phyloP scores from a whole-genome alignment of 2,113 vertebrate species.

The Corythornis cristatus region DNA sequence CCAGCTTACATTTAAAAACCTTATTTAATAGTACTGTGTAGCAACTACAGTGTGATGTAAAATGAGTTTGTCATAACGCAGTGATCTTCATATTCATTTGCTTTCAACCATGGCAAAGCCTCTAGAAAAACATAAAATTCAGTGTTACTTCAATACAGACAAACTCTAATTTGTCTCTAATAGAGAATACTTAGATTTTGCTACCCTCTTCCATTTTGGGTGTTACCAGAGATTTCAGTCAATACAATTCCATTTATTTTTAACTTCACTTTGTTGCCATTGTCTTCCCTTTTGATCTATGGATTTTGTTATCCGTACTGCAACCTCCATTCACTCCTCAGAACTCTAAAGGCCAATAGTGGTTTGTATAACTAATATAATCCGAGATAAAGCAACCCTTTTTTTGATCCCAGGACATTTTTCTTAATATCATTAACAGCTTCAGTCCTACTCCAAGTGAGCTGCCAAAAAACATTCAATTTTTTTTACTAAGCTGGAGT shows the following conservation, averaged over 20 bases:
- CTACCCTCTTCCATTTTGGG: neutral
- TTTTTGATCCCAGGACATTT: constrained; percentile 27
- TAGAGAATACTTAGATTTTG: neutral
- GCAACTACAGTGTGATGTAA: neutral
- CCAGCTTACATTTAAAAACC: neutral
- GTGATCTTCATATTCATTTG: neutral
- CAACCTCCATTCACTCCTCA: neutral
- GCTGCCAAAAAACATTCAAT: neutral
- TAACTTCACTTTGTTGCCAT: neutral
- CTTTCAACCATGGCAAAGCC: neutral
- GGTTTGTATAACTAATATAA: neutral
- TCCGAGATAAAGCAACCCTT: constrained; percentile 16
- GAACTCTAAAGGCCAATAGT: neutral
- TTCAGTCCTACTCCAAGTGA: neutral
- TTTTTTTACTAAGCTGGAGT: neutral
- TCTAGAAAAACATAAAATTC: neutral
- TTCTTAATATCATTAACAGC: constrained; percentile 40
- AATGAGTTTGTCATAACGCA: neutral
- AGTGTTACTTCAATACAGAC: neutral
- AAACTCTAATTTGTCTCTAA: neutral
- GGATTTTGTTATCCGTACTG: neutral
- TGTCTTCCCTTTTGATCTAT: neutral
- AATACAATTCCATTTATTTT: neutral
- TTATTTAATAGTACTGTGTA: neutral
- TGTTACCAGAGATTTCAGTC: neutral